Base-by-base conservation (phyloP, 2,888 invertebrate species). In the Empis stercorea region DNA sequence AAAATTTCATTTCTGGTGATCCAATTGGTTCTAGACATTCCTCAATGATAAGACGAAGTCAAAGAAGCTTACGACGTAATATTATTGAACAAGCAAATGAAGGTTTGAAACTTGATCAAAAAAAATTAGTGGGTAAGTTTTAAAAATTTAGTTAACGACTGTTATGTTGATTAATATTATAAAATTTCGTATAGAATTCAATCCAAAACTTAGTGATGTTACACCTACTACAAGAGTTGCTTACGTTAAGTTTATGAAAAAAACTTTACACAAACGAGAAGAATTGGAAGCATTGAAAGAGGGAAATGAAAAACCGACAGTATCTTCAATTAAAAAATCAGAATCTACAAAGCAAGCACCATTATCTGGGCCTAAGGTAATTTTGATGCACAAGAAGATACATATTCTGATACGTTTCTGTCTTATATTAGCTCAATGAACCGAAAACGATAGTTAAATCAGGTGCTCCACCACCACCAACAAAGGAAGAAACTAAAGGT, bases 161-260 rank as follows among this genome's bases (percentile, higher is more conserved):
- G 13, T 34, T 2, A 34, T n/a, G n/a, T n/a, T n/a, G n/a, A n/a
- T n/a, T n/a, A n/a, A n/a, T n/a, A n/a, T n/a, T n/a, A n/a, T n/a
- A n/a, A n/a, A 32, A 13, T 30, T 10, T 16, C 7, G 30, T 43
- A n/a, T 60, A 79, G 84, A 85, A 65, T 88, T 80, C 66, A 89
- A 89, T 71, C 88, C 88, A 0, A 83, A 81, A 55, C 70, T 89
- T 30, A 77, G 80, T 2, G 77, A 76, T 1, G 81, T 87, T 2
- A 80, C 87, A 1, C 83, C 84, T 1, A 80, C 81, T 2, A 85
- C 88, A 0, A 74, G 88, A 56, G 79, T 88, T 14, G 89, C 89
- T 0, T 89, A 89, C 57, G 87, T 87, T 45, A 89, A 88, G 67
- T 91, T 89, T 63, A 89, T 89, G 80, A 78, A 80, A 51, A 79